Base-by-base conservation (phyloP, 1,140 invertebrate genomes). In the Palaemon carinicauda region DNA sequence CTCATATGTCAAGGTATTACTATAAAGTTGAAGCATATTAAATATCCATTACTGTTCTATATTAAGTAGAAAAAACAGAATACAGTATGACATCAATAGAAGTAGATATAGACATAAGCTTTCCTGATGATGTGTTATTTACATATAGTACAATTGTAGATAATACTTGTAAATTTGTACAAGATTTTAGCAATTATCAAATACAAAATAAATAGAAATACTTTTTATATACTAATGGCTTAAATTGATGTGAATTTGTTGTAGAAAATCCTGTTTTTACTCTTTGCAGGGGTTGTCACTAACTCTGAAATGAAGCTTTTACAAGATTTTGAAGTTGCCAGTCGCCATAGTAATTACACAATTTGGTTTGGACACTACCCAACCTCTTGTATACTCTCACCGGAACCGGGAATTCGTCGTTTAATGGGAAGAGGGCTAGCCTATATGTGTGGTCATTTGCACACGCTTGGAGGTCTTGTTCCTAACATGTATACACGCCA, bases 291-390 rank as follows among this genome's bases (percentile, higher is more conserved):
- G 3, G 86, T 89, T 53, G 60, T 89, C 10, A 86, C 81, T 5
- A 31, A 88, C 69, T 91, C 93, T 24, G 90, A 93, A 56, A 90
- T 93, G 81, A 92, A 93, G 3, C n/a, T 80, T 3, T 56, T 86
- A 4, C 73, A 82, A 52, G 73, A 89, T 33, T 87, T 89, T 84
- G 80, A 87, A 31, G 56, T 29, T 65, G 74, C 85, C 65, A 88
- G 87, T 27, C 78, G 51, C 15, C 51, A 56, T 71, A 89, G 71
- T 92, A 93, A 94, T 91, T 94, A 94, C 89, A 95, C 95, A 19
- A 92, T 97, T 87, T 96, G 95, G 94, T 98, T 98, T 93, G 97
- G 97, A 29, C 97, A 98, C 91, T 98, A 98, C 92, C 97, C 97
- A 17, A 97, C 96, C 2, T 97, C 97, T 7, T 95, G 95, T 89